A percentile compares a stretch with the other conserved stretches of the same genome.
Evolutionary conservation across 1,140 invertebrate genomes (phyloP).

Genomic region (Drosophila aff.): DNA sequence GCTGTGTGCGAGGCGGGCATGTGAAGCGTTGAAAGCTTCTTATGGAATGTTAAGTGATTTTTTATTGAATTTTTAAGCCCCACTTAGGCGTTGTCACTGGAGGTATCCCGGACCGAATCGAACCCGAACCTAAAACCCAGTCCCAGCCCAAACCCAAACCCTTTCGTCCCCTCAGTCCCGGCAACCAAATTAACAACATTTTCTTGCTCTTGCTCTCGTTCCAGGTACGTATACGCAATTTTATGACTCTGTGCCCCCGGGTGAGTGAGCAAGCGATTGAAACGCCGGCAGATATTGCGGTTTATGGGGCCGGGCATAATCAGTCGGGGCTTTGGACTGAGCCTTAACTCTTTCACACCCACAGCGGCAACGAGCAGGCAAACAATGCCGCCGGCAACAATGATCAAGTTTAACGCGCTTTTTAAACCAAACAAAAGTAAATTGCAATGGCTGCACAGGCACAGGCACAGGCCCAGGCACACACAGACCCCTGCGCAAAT

Average conservation of each 20-base stretch:
- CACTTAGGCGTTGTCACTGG: conserved; percentile 56
- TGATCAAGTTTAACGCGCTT: conserved; percentile 61
- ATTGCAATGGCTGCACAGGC: conserved; percentile 42
- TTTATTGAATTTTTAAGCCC: conserved; percentile 64
- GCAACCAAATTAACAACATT: conserved; percentile 52
- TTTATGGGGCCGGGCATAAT: conserved; percentile 10
- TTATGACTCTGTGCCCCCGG: conserved; percentile 25
- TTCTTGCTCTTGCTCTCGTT: conserved; percentile 41
- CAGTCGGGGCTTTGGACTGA: neutral
- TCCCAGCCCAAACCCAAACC: conserved; percentile 6
- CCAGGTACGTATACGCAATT: conserved; percentile 70
- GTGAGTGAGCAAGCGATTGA: conserved; percentile 36
- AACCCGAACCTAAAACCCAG: conserved; percentile 2
- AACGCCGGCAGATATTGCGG: conserved; percentile 13
- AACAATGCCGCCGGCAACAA: conserved; percentile 42
- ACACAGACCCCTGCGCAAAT: conserved; percentile 13
- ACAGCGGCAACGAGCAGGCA: conserved; percentile 29
- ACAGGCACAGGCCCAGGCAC: conserved; percentile 11
- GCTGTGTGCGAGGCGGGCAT: conserved; percentile 28
- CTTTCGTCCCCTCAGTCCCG: neutral
- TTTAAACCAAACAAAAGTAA: conserved; percentile 65
- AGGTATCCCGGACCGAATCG: conserved; percentile 12
- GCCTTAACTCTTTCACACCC: conserved; percentile 29
- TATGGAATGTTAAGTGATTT: conserved; percentile 61
- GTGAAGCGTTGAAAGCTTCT: conserved; percentile 55